Evolutionary conservation across 2,797 vertebrate genomes (phyloP).

Genomic region (Squalus acanthias): DNA sequence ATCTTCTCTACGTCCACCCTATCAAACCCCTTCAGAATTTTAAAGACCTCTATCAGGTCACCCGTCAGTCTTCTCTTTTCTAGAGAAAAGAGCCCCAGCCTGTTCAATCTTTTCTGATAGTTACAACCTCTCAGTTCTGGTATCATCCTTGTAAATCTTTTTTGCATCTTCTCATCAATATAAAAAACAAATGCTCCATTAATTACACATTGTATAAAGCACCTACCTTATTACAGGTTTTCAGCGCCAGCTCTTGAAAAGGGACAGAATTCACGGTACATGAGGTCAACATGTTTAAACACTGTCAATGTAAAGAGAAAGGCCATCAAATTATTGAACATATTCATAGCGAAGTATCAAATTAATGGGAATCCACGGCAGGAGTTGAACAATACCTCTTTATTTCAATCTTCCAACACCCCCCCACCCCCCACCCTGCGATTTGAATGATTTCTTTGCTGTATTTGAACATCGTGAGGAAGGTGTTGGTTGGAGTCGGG

Average conservation of each 20-base stretch:
- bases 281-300: conserved; percentile 16
- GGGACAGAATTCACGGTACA: background rate
- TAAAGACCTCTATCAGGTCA: background rate
- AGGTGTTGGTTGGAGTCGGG: too few species aligned
- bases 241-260: background rate
- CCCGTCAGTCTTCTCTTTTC: background rate
- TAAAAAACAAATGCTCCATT: background rate
- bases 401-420: background rate
- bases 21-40: background rate
- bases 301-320: background rate
- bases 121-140: background rate
- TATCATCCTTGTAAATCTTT: background rate
- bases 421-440: background rate
- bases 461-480: background rate
- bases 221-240: background rate
- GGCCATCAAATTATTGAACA: background rate
- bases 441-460: background rate
- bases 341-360: background rate
- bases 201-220: background rate
- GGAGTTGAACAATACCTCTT: background rate
- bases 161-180: background rate
- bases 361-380: background rate
- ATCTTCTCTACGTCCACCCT: background rate
- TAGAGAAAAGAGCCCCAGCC: background rate
- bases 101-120: background rate